Conservation (phyloP, 2,888 invertebrate genomes). For the Neelides folsomi region DNA sequence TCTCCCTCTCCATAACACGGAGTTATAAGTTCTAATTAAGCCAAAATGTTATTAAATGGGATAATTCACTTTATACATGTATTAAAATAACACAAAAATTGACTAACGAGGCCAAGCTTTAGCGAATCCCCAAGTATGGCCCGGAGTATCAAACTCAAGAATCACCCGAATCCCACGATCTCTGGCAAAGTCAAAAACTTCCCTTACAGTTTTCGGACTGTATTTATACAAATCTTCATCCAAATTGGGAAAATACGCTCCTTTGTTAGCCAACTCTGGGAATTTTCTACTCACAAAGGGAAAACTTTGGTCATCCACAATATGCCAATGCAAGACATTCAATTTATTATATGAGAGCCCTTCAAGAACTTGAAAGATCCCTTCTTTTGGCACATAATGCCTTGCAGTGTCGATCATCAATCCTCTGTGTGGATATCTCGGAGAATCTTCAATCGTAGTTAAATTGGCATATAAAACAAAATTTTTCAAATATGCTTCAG, state of each 20-base stretch:
- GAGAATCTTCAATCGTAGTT: slow-evolving; percentile 58
- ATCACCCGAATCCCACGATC: slow-evolving; percentile 72
- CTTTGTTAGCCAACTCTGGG: slow-evolving; percentile 48
- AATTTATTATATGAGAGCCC: slow-evolving; percentile 82
- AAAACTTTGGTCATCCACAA: slow-evolving; percentile 85
- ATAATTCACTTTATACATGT: too few relatives aligned
- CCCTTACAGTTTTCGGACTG: slow-evolving; percentile 48
- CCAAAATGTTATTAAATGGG: background rate
- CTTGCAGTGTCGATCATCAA: slow-evolving; percentile 68
- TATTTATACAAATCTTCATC: slow-evolving; percentile 39
- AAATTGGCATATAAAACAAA: slow-evolving; percentile 49
- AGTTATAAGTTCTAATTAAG: slow-evolving; percentile 53
- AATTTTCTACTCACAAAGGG: slow-evolving; percentile 67
- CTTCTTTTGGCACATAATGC: slow-evolving; percentile 59
- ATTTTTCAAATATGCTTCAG: slow-evolving; percentile 34
- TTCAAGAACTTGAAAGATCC: slow-evolving; percentile 55
- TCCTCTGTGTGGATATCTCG: slow-evolving; percentile 68
- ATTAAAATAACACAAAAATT: too few relatives aligned
- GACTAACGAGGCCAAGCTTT: slow-evolving; percentile 23
- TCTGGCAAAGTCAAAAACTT: slow-evolving; percentile 62
- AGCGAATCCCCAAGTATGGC: slow-evolving; percentile 36
- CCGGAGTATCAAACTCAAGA: slow-evolving; percentile 83
- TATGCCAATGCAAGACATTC: slow-evolving; percentile 92
- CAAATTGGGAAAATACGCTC: background rate
- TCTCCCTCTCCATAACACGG: slow-evolving; percentile 48